Conservation (phyloP, 1,140 invertebrate genomes). For the Caenorhabditis tropicalis region DNA sequence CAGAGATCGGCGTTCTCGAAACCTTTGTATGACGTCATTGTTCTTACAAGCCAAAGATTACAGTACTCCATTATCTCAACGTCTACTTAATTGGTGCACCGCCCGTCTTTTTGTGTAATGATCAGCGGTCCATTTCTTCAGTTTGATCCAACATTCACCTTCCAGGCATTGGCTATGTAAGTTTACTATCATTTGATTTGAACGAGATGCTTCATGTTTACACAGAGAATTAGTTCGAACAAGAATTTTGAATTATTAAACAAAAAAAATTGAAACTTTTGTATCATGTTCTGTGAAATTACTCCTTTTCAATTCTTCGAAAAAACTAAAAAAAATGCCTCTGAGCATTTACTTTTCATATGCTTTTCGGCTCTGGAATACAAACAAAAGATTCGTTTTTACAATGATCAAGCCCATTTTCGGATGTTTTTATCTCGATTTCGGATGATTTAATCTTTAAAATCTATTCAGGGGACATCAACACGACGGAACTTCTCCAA, state of each 20-base stretch:
- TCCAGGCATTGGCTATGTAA: constrained; percentile 5
- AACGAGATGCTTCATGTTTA: too few relatives aligned
- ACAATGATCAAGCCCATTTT: background rate
- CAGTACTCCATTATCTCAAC: background rate
- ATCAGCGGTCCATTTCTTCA: constrained; percentile 39
- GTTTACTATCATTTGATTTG: background rate
- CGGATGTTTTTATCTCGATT: background rate
- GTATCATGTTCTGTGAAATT: too few relatives aligned
- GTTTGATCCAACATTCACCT: background rate
- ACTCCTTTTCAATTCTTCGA: too few relatives aligned
- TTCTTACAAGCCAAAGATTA: constrained; percentile 44
- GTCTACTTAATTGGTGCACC: constrained; percentile 12
- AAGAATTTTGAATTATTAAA: too few relatives aligned
- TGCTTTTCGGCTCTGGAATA: too few relatives aligned
- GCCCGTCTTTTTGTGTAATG: constrained; percentile 20
- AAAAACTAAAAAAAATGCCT: too few relatives aligned
- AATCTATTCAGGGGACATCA: constrained; percentile 5
- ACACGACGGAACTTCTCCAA: background rate
- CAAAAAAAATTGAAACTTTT: too few relatives aligned
- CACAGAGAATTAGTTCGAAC: too few relatives aligned
- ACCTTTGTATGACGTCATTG: constrained; percentile 20
- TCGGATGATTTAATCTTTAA: background rate
- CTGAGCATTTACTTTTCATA: too few relatives aligned
- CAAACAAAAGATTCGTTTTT: background rate
- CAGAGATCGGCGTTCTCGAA: constrained; percentile 44